Evolutionary conservation across 2,888 invertebrate genomes (phyloP).

Genomic region (Drosophila greeni): DNA sequence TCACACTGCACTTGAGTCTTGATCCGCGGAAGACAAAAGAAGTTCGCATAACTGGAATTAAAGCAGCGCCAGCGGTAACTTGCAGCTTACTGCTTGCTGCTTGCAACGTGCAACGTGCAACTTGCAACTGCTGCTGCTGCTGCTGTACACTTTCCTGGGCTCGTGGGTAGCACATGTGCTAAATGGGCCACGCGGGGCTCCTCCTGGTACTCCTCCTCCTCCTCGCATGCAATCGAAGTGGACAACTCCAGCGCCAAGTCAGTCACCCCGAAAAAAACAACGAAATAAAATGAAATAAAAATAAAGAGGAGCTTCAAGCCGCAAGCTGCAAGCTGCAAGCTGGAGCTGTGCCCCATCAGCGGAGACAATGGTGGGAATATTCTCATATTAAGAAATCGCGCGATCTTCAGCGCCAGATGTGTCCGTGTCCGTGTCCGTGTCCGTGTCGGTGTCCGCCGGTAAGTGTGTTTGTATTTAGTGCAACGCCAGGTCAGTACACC

Average conservation of each 20-base stretch:
- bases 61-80: slow-evolving; percentile 59
- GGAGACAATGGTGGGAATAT: slow-evolving; percentile 79
- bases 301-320: slow-evolving; percentile 13
- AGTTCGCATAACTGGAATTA: slow-evolving; percentile 73
- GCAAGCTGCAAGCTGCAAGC: background rate
- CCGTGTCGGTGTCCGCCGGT: slow-evolving; percentile 42
- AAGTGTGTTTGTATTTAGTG: slow-evolving; percentile 68
- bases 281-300: slow-evolving; percentile 1
- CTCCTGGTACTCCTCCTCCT: background rate
- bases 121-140: slow-evolving; percentile 11
- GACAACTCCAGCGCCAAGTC: slow-evolving; percentile 42
- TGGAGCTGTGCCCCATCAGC: slow-evolving; percentile 39
- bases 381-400: slow-evolving; percentile 79
- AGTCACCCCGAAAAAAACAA: slow-evolving; percentile 33
- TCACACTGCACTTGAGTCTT: slow-evolving; percentile 57
- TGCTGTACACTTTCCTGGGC: slow-evolving; percentile 30
- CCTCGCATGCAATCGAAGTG: slow-evolving; percentile 65
- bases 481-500: slow-evolving; percentile 71
- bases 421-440: slow-evolving; percentile 52
- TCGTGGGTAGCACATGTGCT: slow-evolving; percentile 70
- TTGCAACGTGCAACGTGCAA: slow-evolving; percentile 4
- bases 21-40: slow-evolving; percentile 59
- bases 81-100: slow-evolving; percentile 21
- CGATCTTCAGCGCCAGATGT: slow-evolving; percentile 74
- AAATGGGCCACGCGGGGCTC: slow-evolving; percentile 57